phyloP scores from a whole-genome alignment of 35 echinoderm and acorn worm genomes.

The Lytechinus variegatus region DNA sequence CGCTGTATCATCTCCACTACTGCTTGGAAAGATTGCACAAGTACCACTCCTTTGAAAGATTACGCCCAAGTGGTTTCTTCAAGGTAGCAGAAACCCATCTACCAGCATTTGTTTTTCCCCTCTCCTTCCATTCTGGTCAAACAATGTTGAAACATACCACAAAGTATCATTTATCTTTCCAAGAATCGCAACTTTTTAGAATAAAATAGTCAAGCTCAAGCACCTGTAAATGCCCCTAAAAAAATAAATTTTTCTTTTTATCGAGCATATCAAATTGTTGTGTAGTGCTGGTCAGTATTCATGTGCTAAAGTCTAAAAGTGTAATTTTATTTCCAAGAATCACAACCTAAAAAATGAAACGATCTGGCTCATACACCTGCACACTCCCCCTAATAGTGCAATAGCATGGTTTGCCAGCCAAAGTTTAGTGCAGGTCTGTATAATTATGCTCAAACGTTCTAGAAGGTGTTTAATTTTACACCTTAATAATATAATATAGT shows the following conservation, averaged over 20 bases:
- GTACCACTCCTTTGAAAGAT: neutral
- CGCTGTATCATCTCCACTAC: neutral
- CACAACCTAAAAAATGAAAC: too few species aligned
- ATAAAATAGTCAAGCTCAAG: neutral
- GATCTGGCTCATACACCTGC: too few species aligned
- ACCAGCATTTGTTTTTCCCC: neutral
- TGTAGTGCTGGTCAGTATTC: too few species aligned
- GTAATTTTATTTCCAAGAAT: too few species aligned
- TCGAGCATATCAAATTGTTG: neutral
- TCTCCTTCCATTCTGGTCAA: neutral
- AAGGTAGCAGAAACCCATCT: neutral
- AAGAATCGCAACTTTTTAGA: neutral
- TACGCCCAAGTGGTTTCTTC: neutral
- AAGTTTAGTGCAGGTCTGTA: too few species aligned
- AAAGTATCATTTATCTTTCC: neutral
- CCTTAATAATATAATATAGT: too few species aligned
- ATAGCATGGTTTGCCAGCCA: too few species aligned
- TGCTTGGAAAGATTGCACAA: neutral
- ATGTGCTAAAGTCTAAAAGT: too few species aligned
- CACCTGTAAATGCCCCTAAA: neutral
- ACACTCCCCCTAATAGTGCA: too few species aligned
- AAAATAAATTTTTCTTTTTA: neutral
- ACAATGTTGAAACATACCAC: neutral
- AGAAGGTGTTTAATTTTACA: too few species aligned
- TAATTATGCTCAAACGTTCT: too few species aligned